These are phyloP conservation scores for Dipodomys ordii DNA, from an alignment of 2,113 vertebrate genomes.

Conservation along the genomic window DNA sequence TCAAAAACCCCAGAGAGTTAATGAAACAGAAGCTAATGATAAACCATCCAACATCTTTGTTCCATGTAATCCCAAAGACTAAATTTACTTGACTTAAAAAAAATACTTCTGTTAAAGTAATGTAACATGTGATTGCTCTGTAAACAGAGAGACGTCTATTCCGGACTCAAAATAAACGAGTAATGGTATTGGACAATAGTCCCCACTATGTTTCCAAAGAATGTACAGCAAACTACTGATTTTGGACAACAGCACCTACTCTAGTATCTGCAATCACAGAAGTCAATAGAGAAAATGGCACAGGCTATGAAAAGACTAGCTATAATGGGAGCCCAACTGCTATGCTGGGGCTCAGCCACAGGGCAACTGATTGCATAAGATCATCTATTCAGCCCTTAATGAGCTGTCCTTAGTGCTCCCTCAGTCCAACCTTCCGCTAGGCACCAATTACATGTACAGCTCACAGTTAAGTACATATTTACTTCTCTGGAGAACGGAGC, in stretches of 20 bases:
- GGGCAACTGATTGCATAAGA: conserved; percentile 64
- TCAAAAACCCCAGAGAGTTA: conserved; percentile 38
- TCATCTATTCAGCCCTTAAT: conserved; percentile 72
- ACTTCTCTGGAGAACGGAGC: conserved; percentile 59
- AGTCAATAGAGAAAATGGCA: conserved; percentile 71
- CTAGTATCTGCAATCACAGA: conserved; percentile 60
- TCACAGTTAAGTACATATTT: conserved; percentile 55
- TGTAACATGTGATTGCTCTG: conserved; percentile 58
- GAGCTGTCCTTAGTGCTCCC: conserved; percentile 48
- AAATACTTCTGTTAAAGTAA: conserved; percentile 63
- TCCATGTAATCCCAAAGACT: conserved; percentile 52
- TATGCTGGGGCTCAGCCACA: conserved; percentile 50
- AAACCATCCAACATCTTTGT: conserved; percentile 62
- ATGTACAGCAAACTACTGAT: conserved; percentile 58
- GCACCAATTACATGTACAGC: conserved; percentile 71
- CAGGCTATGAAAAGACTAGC: conserved; percentile 66
- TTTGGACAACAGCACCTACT: conserved; percentile 67
- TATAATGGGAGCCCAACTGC: conserved; percentile 63
- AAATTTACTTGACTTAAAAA: conserved; percentile 66
- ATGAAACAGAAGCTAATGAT: conserved; percentile 60
- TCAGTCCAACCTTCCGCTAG: conserved; percentile 53
- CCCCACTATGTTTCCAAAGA: conserved; percentile 63
- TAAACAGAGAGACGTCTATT: conserved; percentile 67
- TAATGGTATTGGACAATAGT: conserved; percentile 59
- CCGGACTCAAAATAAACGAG: conserved; percentile 58